Conservation (phyloP, 2,113 vertebrate species). For the Barnardius zonarius region DNA sequence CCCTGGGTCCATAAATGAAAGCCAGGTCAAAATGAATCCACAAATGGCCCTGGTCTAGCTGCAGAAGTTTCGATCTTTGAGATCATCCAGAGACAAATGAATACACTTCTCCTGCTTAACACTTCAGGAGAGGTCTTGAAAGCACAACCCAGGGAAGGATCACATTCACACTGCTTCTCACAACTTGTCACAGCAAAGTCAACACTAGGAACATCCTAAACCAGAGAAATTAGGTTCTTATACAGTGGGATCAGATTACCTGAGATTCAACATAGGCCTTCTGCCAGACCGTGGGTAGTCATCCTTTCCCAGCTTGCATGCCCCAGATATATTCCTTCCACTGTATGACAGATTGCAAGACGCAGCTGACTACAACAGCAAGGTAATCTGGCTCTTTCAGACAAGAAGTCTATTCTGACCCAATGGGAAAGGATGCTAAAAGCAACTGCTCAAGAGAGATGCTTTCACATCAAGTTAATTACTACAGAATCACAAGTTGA, state of each 20-base stretch:
- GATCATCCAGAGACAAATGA: neutral
- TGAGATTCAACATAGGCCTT: neutral
- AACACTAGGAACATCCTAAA: neutral
- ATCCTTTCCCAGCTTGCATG: neutral
- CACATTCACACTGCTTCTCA: neutral
- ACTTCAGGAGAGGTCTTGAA: neutral
- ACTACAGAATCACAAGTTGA: neutral
- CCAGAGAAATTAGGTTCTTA: neutral
- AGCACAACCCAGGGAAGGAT: neutral
- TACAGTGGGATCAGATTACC: neutral
- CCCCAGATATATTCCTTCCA: neutral
- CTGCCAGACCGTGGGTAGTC: slow-evolving; percentile 5
- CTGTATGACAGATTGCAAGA: neutral
- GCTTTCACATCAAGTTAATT: neutral
- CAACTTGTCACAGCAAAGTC: neutral
- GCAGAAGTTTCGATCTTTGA: neutral
- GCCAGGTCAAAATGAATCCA: neutral
- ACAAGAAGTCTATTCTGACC: neutral
- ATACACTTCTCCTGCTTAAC: neutral
- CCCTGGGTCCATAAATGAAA: neutral
- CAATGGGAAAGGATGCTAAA: neutral
- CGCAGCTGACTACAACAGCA: neutral
- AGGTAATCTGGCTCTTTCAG: neutral
- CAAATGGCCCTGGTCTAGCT: neutral
- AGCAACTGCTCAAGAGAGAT: neutral